phyloP scores from a whole-genome alignment of 2,113 vertebrate species.

The Podarcis cretensis region DNA sequence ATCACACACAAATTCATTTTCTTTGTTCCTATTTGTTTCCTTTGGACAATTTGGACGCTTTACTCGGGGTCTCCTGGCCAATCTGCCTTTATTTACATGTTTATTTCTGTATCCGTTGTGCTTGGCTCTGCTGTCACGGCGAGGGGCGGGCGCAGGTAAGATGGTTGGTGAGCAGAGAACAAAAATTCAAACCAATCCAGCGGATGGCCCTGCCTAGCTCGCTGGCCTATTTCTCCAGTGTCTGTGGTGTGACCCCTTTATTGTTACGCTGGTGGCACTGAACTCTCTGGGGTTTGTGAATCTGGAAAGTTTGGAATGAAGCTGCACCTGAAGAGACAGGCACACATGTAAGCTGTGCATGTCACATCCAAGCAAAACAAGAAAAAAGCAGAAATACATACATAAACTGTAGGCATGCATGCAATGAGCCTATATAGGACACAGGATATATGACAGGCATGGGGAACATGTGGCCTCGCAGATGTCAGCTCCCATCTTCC shows the following conservation, averaged over 20 bases:
- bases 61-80: not conserved
- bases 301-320: slow-evolving; percentile 23
- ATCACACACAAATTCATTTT: not conserved
- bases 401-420: not conserved
- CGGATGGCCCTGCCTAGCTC: slow-evolving; percentile 13
- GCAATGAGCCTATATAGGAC: not conserved
- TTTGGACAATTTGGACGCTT: not conserved
- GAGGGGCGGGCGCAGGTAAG: slow-evolving; percentile 22
- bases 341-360: not conserved
- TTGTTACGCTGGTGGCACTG: not conserved
- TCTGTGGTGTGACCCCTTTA: slow-evolving; percentile 19
- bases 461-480: not conserved
- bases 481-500: not conserved
- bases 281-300: not conserved
- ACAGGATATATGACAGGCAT: not conserved
- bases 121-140: slow-evolving; percentile 21
- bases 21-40: not conserved
- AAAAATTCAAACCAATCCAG: not conserved
- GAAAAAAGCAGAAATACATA: not conserved
- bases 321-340: not conserved
- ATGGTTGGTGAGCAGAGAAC: slow-evolving; percentile 19
- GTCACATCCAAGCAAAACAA: not conserved
- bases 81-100: slow-evolving; percentile 5
- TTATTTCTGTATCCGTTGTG: slow-evolving; percentile 23
- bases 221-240: not conserved